phyloP scores from a whole-genome alignment of 2,797 vertebrate species.

The Pipistrellus nathusii region DNA sequence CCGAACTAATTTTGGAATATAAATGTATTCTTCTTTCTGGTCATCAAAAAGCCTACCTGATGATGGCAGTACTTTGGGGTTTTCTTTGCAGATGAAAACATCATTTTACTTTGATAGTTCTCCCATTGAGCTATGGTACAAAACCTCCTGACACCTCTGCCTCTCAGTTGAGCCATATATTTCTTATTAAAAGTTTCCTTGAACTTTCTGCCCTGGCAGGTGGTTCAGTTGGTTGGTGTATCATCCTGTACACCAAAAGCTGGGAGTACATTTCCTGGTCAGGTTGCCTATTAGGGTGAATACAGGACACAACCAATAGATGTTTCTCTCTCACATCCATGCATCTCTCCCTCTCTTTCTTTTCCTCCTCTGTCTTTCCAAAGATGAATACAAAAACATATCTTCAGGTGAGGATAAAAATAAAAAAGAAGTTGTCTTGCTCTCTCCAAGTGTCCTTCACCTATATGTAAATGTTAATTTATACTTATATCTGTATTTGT shows the following conservation, averaged over 20 bases:
- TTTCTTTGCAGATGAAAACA: not conserved
- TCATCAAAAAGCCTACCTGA: not conserved
- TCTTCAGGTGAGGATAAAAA: not conserved
- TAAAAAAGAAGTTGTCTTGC: not conserved
- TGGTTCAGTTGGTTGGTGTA: not conserved
- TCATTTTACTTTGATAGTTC: not conserved
- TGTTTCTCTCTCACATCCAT: not conserved
- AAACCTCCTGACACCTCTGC: not conserved
- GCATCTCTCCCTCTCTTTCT: not conserved
- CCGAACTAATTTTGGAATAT: not conserved
- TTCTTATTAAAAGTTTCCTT: not conserved
- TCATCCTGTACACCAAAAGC: not conserved
- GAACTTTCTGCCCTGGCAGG: not conserved
- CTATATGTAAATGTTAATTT: not conserved
- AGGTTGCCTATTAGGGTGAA: not conserved
- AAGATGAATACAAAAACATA: not conserved
- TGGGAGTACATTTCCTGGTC: not conserved
- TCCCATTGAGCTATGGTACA: not conserved
- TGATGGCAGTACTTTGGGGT: not conserved
- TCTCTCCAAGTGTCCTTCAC: not conserved
- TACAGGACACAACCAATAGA: not conserved
- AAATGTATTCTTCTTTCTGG: constrained; percentile 9
- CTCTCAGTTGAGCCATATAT: not conserved
- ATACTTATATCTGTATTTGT: not conserved
- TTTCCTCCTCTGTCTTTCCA: not conserved